Evolutionary conservation across 2,797 vertebrate species (phyloP).

Genomic region (Discoglossus pictus): DNA sequence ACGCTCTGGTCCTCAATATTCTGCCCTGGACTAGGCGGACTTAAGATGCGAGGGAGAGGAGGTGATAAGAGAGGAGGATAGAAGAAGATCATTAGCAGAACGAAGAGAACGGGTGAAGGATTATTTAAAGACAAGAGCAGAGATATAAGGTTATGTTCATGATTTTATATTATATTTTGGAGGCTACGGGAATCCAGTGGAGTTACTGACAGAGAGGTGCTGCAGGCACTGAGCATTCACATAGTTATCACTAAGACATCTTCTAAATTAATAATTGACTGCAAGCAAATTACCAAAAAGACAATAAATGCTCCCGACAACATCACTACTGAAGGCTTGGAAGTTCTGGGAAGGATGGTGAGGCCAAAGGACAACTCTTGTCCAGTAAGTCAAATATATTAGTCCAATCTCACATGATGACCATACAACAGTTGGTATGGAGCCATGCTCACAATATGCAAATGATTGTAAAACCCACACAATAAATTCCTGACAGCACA

Average conservation of each 20-base stretch:
- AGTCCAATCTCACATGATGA: neutral
- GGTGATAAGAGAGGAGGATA: no score
- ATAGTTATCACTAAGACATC: conserved; percentile 87
- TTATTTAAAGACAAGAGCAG: no score
- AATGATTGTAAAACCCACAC: conserved; percentile 31
- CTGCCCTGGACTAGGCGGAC: no score
- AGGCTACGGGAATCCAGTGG: no score
- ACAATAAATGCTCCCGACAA: conserved; percentile 84
- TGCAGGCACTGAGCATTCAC: no score
- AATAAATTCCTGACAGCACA: conserved; percentile 11
- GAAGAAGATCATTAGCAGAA: no score
- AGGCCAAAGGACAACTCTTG: conserved; percentile 81
- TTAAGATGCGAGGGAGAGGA: no score
- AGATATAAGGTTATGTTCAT: no score
- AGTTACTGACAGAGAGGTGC: no score
- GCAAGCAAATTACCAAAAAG: conserved; percentile 84
- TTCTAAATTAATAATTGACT: conserved; percentile 89
- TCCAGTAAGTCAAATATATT: conserved; percentile 74
- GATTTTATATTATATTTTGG: no score
- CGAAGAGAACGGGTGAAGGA: no score
- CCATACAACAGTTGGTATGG: neutral
- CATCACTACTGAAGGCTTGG: conserved; percentile 85
- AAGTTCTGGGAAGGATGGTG: conserved; percentile 89
- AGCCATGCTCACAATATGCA: conserved; percentile 18
- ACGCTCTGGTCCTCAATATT: no score